Evolutionary conservation across 2,113 vertebrate species (phyloP), one percentile per base, ranked within the genome.

Genomic region (Dermatemys mawii): DNA sequence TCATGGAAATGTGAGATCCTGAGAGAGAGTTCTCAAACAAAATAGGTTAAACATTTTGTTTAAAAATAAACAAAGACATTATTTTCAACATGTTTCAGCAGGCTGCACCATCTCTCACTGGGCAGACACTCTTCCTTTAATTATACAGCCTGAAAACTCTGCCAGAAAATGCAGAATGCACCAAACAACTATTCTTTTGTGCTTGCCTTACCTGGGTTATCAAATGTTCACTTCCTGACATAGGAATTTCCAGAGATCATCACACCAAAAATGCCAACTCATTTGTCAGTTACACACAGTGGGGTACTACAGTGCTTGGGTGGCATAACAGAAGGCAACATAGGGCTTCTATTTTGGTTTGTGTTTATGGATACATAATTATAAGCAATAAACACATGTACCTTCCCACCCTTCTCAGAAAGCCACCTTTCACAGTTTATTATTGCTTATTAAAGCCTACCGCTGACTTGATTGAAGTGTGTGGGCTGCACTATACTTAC

Each of bases 401-500:
- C 46, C 88, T 95, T 94, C 54, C 86, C 88, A 89, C 32, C 86
- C 78, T 83, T 81, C 88, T 93, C 48, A 92, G 79, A 95, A 83
- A 94, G 67, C 21, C 38, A 53, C 92, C 85, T 95, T 96, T 93
- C 88, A 90, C 78, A 67, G 50, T 92, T 95, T 79, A 92, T 96
- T 93, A 90, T 92, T 90, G 84, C 78, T 93, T 96, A 86, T 60
- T 95, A 92, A 97, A 96, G 73, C 78, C 70, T 94, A 44, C 87
- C 67, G 78, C 84, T 94, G 91, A 11, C 80, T 96, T 97, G 96
- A 97, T 90, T 97, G 95, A 97, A 93, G 78, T 92, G 90, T 93
- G 95, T 97, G 89, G 96, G 94, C 81, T 97, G 94, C 82, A 94
- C 70, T 90, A 41, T 84, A 95, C 83, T 96, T 97, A 94, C 89